Percentiles rank a stretch among this genome's conserved stretches.
phyloP scores from a whole-genome alignment of 2,888 invertebrate genomes.

The Acanthosoma haemorrhoidale region DNA sequence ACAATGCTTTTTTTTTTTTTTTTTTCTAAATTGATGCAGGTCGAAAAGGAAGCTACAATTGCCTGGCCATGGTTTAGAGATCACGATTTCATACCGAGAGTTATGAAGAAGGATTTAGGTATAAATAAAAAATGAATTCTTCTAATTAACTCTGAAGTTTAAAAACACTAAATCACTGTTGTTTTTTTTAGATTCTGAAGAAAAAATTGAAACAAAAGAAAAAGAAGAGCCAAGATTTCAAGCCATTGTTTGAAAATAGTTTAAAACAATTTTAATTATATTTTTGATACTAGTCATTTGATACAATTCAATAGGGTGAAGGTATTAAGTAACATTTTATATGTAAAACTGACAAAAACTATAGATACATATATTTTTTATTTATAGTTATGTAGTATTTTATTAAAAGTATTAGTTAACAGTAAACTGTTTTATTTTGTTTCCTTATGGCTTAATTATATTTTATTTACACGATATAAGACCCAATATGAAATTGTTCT shows the following conservation, averaged over 20 bases:
- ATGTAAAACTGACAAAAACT: background rate
- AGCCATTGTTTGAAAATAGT: slow-evolving; percentile 3
- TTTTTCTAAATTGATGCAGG: slow-evolving; percentile 24
- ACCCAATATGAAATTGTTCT: too few relatives aligned
- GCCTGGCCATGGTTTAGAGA: slow-evolving; percentile 40
- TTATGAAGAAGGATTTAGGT: slow-evolving; percentile 32
- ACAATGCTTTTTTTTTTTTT: background rate
- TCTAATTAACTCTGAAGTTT: too few relatives aligned
- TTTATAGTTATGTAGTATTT: too few relatives aligned
- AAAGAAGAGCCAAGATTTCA: slow-evolving; percentile 27
- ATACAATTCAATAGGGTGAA: background rate
- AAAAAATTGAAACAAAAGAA: too few relatives aligned
- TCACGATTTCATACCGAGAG: slow-evolving; percentile 34
- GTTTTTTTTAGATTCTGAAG: too few relatives aligned
- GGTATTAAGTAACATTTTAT: background rate
- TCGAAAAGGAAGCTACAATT: slow-evolving; percentile 29
- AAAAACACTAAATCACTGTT: too few relatives aligned
- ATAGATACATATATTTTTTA: background rate
- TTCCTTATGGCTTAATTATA: too few relatives aligned
- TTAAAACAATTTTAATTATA: background rate
- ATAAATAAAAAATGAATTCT: too few relatives aligned
- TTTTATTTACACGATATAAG: too few relatives aligned
- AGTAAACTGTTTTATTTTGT: too few relatives aligned
- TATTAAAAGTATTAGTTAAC: too few relatives aligned
- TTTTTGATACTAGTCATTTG: background rate